Evolutionary conservation across 2,113 vertebrate species (phyloP).

Genomic region (Emydocephalus ijimae): DNA sequence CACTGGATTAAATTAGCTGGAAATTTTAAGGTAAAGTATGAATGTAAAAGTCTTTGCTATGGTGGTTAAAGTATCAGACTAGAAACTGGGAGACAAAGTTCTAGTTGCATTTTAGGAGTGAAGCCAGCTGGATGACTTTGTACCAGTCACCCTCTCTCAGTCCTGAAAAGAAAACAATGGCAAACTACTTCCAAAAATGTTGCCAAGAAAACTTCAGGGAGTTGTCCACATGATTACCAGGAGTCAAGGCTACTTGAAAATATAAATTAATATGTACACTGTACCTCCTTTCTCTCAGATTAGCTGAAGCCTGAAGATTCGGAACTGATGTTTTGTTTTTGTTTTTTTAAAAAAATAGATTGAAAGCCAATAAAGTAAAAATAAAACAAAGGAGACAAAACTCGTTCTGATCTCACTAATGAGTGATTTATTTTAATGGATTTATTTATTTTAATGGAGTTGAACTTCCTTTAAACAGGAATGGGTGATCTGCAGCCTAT

Average conservation of each 20-base stretch:
- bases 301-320: neutral
- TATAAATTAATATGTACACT: neutral
- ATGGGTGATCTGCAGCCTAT: neutral
- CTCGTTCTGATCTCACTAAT: neutral
- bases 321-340: neutral
- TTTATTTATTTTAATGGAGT: neutral
- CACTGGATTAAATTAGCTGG: neutral
- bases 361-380: neutral
- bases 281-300: neutral
- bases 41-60: no score
- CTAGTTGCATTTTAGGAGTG: neutral
- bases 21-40: neutral
- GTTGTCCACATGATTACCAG: neutral
- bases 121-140: neutral
- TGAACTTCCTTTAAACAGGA: no score
- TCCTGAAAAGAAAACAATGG: neutral
- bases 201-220: neutral
- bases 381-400: neutral
- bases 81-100: neutral
- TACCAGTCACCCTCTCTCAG: neutral
- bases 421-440: neutral
- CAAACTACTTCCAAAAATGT: neutral
- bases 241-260: neutral
- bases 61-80: neutral
- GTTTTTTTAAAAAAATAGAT: neutral